These are phyloP conservation scores for Tipula lateralis DNA, from an alignment of 2,888 invertebrate genomes.

Conservation along the genomic window DNA sequence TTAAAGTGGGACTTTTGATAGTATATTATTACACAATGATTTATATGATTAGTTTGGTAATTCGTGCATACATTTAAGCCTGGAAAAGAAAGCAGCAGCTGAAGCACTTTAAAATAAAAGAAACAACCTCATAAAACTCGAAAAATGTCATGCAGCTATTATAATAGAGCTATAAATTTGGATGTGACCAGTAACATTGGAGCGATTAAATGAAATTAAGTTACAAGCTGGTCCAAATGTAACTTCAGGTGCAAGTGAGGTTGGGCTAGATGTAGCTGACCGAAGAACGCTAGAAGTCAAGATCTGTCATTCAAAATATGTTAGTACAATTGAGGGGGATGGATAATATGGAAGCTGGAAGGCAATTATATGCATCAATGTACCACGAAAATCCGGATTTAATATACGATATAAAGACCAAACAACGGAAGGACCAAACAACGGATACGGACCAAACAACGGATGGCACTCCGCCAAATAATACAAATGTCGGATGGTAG, in stretches of 20 bases:
- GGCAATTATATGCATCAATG: conserved; percentile 32
- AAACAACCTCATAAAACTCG: conserved; percentile 80
- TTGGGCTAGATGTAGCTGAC: not conserved
- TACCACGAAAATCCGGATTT: conserved; percentile 33
- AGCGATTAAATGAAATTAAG: conserved; percentile 34
- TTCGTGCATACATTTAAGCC: conserved; percentile 48
- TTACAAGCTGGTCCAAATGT: not conserved
- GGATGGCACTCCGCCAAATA: not conserved
- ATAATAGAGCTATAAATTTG: conserved; percentile 76
- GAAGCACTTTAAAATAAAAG: conserved; percentile 85
- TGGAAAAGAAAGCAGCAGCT: conserved; percentile 61
- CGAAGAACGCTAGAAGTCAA: conserved; percentile 32
- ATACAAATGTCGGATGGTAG: not conserved
- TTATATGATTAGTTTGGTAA: conserved; percentile 50
- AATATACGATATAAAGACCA: conserved; percentile 29
- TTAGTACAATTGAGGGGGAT: conserved; percentile 32
- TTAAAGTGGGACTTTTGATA: conserved; percentile 32
- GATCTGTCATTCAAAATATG: conserved; percentile 33
- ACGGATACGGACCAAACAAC: too few relatives aligned
- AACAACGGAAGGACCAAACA: not conserved
- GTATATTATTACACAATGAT: conserved; percentile 44
- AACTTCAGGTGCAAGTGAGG: not conserved
- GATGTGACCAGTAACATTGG: conserved; percentile 78
- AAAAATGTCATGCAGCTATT: conserved; percentile 71
- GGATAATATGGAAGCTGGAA: conserved; percentile 33